These are phyloP conservation scores for Hydractinia symbiolongicarpus DNA, from an alignment of 30 jellyfish, hydroid and myxozoan species.

Conservation along the genomic window DNA sequence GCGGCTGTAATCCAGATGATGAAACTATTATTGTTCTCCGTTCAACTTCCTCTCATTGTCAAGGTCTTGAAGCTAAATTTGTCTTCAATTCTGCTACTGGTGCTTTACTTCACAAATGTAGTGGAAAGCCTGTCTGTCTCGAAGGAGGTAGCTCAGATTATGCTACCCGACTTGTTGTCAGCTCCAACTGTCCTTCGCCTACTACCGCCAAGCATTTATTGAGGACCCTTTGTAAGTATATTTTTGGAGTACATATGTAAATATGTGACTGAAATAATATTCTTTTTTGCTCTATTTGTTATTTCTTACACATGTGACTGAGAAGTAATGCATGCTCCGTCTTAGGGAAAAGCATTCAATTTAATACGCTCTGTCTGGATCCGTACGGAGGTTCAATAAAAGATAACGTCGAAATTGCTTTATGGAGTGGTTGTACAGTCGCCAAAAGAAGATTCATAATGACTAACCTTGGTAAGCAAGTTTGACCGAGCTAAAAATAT, in stretches of 20 bases:
- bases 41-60: background rate
- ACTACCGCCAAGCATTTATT: background rate
- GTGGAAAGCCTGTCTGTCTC: constrained; percentile 19
- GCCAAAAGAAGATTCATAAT: constrained; percentile 6
- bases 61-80: background rate
- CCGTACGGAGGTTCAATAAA: constrained; percentile 52
- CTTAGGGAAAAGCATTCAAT: constrained; percentile 38
- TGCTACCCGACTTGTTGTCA: constrained; percentile 21
- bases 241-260: too few species aligned
- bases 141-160: constrained; percentile 32
- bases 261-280: too few species aligned
- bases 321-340: background rate
- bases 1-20: background rate
- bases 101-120: background rate
- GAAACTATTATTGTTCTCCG: background rate
- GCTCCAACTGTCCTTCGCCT: constrained; percentile 40
- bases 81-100: background rate
- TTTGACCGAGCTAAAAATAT: background rate
- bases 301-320: too few species aligned
- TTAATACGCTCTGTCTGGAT: constrained; percentile 43
- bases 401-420: constrained; percentile 40
- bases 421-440: constrained; percentile 54
- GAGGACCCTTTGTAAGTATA: constrained; percentile 4
- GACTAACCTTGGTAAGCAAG: constrained; percentile 39
- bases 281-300: too few species aligned